Evolutionary conservation across 2,113 vertebrate species (phyloP).

Genomic region (Coregonus clupeaformis): DNA sequence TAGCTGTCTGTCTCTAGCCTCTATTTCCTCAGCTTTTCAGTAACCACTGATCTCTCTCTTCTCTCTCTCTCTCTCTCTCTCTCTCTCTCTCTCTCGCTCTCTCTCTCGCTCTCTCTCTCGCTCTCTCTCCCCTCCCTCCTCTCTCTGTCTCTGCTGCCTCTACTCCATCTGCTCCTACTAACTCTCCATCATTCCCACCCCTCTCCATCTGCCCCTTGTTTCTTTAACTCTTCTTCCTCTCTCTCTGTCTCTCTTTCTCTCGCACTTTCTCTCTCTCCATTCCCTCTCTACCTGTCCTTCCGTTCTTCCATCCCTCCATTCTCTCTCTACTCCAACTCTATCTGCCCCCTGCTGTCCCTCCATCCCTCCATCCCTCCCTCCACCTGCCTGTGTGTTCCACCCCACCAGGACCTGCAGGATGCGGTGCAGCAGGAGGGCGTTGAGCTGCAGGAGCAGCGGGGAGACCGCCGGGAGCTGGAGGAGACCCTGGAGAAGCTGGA

Average conservation of each 20-base stretch:
- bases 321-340: slow-evolving; percentile 1
- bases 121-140: not conserved
- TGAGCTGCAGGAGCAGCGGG: slow-evolving; percentile 86
- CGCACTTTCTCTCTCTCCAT: not conserved
- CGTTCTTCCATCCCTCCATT: not conserved
- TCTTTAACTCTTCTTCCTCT: not conserved
- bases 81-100: not conserved
- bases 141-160: not conserved
- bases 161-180: not conserved
- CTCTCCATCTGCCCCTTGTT: not conserved
- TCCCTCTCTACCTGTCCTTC: not conserved
- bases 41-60: too few species aligned
- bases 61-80: not conserved
- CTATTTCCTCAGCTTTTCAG: too few species aligned
- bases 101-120: not conserved
- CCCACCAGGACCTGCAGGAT: slow-evolving; percentile 87
- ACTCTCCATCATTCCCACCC: not conserved
- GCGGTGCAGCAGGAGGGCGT: slow-evolving; percentile 84
- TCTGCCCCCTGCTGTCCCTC: not conserved
- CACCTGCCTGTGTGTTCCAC: not conserved
- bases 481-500: slow-evolving; percentile 85
- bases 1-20: too few species aligned
- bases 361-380: slow-evolving; percentile 6
- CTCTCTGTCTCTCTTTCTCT: not conserved
- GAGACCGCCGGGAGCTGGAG: slow-evolving; percentile 85